phyloP scores from a whole-genome alignment of 2,113 vertebrate species.

The Nettapus auritus region DNA sequence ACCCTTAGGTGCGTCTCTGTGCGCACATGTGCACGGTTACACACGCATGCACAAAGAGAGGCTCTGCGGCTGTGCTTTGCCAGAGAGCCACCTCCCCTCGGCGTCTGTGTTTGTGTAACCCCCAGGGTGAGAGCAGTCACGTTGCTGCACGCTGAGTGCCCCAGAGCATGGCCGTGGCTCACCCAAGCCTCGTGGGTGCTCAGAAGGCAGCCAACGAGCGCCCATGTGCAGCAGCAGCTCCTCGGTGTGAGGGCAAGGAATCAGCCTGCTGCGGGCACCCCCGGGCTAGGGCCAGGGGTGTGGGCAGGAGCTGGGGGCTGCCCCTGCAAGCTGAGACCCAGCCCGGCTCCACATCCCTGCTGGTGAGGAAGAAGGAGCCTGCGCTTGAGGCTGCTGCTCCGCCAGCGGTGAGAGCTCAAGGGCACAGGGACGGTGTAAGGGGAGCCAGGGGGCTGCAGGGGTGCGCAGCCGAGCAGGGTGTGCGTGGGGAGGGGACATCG shows the following conservation, averaged over 20 bases:
- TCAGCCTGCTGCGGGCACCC: not conserved
- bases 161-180: not conserved
- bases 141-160: not conserved
- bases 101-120: fast-evolving
- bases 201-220: not conserved
- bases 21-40: fast-evolving
- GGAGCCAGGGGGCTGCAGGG: fast-evolving
- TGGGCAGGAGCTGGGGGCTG: too few species aligned
- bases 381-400: not conserved
- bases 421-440: not conserved
- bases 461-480: not conserved
- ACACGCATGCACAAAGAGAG: fast-evolving
- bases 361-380: not conserved
- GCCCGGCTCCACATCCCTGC: not conserved
- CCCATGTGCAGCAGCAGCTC: fast-evolving
- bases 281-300: not conserved
- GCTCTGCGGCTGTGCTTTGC: not conserved
- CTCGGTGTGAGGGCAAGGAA: not conserved
- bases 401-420: fast-evolving
- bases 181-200: not conserved
- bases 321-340: fast-evolving
- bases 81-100: not conserved
- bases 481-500: not conserved
- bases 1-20: fast-evolving
- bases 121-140: fast-evolving